Conservation (phyloP, 2,888 invertebrate species). For the Lasioglossum morio region DNA sequence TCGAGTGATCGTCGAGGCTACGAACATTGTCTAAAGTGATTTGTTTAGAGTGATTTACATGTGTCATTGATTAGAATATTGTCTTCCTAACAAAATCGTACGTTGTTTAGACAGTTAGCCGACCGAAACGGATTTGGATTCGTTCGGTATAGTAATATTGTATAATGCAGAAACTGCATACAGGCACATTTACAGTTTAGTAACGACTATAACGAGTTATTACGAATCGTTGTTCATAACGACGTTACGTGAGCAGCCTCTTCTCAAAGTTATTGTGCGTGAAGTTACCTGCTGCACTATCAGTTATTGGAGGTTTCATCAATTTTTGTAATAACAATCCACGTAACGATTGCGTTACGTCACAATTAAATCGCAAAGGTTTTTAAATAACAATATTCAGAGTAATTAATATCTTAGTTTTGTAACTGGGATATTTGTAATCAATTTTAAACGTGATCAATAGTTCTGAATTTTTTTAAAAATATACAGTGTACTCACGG, state of each 20-base stretch:
- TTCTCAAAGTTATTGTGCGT: conserved; percentile 3
- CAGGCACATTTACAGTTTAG: background rate
- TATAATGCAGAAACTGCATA: no score
- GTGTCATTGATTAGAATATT: conserved; percentile 3
- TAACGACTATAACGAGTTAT: background rate
- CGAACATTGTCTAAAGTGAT: no score
- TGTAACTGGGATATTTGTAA: background rate
- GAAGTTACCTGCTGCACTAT: background rate
- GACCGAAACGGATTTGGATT: background rate
- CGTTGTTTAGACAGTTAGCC: background rate
- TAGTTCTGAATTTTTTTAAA: background rate
- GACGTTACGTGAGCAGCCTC: background rate
- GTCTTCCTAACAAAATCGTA: background rate
- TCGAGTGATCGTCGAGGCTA: conserved; percentile 19
- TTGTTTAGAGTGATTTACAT: conserved; percentile 9
- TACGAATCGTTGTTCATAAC: background rate
- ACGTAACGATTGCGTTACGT: background rate
- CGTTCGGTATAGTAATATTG: background rate
- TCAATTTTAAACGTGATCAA: background rate
- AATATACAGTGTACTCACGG: no score
- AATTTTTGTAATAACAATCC: background rate
- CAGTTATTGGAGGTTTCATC: background rate
- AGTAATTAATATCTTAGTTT: background rate
- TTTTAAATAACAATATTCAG: background rate
- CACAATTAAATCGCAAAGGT: background rate